These are phyloP conservation scores for Nycticorax nycticorax DNA, from an alignment of 2,113 vertebrate species.

Conservation along the genomic window DNA sequence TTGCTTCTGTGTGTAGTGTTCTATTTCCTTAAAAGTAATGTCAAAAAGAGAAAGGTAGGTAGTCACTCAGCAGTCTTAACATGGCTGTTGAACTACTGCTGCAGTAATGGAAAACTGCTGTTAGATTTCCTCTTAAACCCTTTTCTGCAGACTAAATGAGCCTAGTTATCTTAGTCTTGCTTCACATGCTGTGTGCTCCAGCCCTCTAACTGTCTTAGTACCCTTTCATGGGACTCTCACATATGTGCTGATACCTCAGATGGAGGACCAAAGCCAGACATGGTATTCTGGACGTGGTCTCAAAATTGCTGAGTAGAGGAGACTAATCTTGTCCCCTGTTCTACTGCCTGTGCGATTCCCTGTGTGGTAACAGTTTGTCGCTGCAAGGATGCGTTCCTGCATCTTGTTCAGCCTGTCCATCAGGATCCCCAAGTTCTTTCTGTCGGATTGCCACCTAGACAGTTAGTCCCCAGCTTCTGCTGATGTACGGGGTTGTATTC, in stretches of 20 bases:
- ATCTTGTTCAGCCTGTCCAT: not conserved
- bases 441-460: not conserved
- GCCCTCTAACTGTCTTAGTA: not conserved
- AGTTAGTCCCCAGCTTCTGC: not conserved
- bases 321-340: not conserved
- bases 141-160: not conserved
- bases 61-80: not conserved
- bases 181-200: not conserved
- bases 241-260: not conserved
- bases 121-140: not conserved
- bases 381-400: not conserved
- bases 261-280: not conserved
- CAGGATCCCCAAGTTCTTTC: not conserved
- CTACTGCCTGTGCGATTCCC: not conserved
- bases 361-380: not conserved
- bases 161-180: not conserved
- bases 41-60: not conserved
- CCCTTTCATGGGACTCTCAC: rapidly evolving
- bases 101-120: not conserved
- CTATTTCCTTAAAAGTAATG: not conserved
- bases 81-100: not conserved
- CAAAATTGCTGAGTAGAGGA: not conserved
- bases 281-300: not conserved
- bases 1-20: not conserved
- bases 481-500: not conserved